A percentile compares a stretch with the other conserved stretches of the same genome.
These are phyloP conservation scores for Diarsia brunnea DNA, from an alignment of 2,888 invertebrate species.

Conservation along the genomic window DNA sequence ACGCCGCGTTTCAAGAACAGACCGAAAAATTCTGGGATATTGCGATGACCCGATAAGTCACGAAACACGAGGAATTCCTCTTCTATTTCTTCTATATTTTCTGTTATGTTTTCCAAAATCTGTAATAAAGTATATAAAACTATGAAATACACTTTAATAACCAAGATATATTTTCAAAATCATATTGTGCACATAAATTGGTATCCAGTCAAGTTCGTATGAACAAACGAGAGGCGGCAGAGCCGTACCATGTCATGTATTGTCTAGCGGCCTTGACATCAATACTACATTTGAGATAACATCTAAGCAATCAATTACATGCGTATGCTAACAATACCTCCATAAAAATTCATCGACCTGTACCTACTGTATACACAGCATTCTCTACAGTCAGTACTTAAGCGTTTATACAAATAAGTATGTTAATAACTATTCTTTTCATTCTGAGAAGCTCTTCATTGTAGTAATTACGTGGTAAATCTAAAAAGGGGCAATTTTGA, in stretches of 20 bases:
- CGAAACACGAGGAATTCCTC: constrained; percentile 94
- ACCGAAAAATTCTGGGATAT: constrained; percentile 94
- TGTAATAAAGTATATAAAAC: constrained; percentile 64
- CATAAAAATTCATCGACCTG: constrained; percentile 73
- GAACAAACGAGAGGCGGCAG: constrained; percentile 75
- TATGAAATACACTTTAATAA: neutral
- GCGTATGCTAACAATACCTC: constrained; percentile 81
- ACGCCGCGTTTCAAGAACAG: constrained; percentile 92
- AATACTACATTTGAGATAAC: constrained; percentile 82
- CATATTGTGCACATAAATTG: constrained; percentile 53
- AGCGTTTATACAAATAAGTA: constrained; percentile 29
- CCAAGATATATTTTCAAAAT: constrained; percentile 1
- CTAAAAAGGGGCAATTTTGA: constrained; percentile 46
- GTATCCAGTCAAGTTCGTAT: constrained; percentile 64
- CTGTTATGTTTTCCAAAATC: constrained; percentile 94
- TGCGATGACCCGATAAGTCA: constrained; percentile 94
- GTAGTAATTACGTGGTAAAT: constrained; percentile 58
- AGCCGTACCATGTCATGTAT: constrained; percentile 70
- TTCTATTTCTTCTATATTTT: constrained; percentile 96
- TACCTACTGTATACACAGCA: constrained; percentile 63
- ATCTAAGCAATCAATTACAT: constrained; percentile 83
- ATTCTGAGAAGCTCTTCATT: constrained; percentile 45
- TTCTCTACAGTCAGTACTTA: constrained; percentile 48
- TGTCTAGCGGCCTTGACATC: constrained; percentile 86
- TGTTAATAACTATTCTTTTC: constrained; percentile 21